phyloP scores from a whole-genome alignment of 2,113 vertebrate genomes.

The Nymphicus hollandicus region DNA sequence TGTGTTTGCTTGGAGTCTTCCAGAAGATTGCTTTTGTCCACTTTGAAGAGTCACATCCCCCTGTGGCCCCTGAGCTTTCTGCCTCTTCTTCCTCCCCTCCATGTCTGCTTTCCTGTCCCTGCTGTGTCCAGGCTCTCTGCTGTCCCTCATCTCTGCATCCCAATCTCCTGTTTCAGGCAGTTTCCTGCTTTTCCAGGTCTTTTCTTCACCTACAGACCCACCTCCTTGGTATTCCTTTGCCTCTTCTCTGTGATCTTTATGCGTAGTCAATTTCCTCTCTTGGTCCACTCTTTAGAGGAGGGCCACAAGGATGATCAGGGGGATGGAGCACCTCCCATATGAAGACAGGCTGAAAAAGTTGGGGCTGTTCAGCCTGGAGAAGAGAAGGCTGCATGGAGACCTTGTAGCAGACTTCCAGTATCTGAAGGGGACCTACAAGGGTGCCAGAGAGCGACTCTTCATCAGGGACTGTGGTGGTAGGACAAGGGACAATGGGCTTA shows the following conservation, averaged over 20 bases:
- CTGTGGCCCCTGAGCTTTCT: not conserved
- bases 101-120: not conserved
- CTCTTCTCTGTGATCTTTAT: not conserved
- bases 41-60: fast-evolving
- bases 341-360: not conserved
- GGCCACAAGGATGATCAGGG: not conserved
- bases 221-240: not conserved
- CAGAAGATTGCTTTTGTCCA: not conserved
- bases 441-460: not conserved
- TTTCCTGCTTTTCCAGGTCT: not conserved
- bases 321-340: not conserved
- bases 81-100: not conserved
- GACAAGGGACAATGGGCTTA: not conserved
- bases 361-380: not conserved
- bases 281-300: not conserved
- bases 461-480: not conserved
- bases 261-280: fast-evolving
- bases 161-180: not conserved
- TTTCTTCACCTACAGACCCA: not conserved
- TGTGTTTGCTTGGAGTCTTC: not conserved
- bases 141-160: not conserved
- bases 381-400: not conserved
- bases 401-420: not conserved
- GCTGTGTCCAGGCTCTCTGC: not conserved
- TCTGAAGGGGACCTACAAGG: not conserved